These are phyloP conservation scores for Shargacucullia verbasci DNA, from an alignment of 2,888 invertebrate genomes.

Conservation along the genomic window DNA sequence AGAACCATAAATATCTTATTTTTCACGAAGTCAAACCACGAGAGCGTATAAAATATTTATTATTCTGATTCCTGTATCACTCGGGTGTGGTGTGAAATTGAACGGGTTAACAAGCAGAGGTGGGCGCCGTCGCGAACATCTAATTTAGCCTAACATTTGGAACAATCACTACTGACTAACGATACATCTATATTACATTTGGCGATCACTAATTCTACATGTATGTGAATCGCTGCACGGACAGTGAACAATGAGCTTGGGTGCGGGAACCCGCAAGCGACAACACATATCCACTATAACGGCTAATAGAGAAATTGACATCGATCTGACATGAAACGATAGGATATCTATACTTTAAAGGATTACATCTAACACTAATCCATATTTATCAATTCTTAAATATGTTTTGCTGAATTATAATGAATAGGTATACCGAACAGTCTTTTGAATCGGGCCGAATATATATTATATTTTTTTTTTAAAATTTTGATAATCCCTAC, in stretches of 20 bases:
- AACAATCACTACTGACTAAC: constrained; percentile 87
- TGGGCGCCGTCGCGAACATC: constrained; percentile 74
- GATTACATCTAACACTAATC: constrained; percentile 79
- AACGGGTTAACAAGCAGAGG: constrained; percentile 61
- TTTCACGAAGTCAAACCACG: constrained; percentile 26
- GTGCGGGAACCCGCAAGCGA: constrained; percentile 62
- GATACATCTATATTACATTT: constrained; percentile 87
- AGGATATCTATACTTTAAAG: constrained; percentile 69
- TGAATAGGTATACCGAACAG: constrained; percentile 91
- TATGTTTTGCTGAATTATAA: constrained; percentile 80
- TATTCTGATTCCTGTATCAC: constrained; percentile 10
- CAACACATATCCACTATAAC: constrained; percentile 70
- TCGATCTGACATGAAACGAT: constrained; percentile 74
- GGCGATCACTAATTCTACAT: constrained; percentile 86
- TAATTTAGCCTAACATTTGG: constrained; percentile 87
- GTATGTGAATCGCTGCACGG: constrained; percentile 77
- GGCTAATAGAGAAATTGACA: constrained; percentile 77
- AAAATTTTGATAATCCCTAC: constrained; percentile 85
- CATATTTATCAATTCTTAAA: constrained; percentile 72
- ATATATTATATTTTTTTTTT: constrained; percentile 67
- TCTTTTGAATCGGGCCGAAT: constrained; percentile 92
- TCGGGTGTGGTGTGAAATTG: constrained; percentile 9
- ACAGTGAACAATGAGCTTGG: constrained; percentile 60
- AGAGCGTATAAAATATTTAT: not conserved
- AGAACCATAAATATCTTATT: constrained; percentile 32